Percentiles rank a stretch among this genome's conserved stretches.
These are phyloP conservation scores for Acomys russatus DNA, from an alignment of 2,797 vertebrate genomes.

Conservation along the genomic window DNA sequence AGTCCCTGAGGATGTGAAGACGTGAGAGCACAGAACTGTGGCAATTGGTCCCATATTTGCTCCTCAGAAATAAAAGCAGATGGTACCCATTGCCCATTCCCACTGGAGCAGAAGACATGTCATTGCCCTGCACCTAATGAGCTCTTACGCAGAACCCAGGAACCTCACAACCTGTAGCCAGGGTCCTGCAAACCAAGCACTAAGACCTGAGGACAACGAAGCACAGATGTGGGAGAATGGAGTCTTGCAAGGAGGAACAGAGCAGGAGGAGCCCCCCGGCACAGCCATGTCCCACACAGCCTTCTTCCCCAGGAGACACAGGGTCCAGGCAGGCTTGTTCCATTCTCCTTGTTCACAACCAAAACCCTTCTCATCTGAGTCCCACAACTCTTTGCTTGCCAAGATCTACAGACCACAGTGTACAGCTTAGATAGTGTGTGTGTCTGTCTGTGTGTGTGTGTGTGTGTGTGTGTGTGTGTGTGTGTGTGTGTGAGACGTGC, in stretches of 20 bases:
- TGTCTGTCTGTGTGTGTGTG: neutral
- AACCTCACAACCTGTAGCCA: neutral
- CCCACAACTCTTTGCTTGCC: too few species aligned
- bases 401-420: neutral
- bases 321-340: neutral
- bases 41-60: rapidly evolving
- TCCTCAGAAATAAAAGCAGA: neutral
- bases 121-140: rapidly evolving
- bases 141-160: neutral
- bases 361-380: neutral
- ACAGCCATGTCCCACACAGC: rapidly evolving
- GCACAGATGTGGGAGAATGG: rapidly evolving
- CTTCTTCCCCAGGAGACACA: neutral
- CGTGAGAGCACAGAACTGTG: rapidly evolving
- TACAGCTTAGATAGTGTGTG: too few species aligned
- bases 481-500: neutral
- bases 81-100: neutral
- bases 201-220: neutral
- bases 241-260: neutral
- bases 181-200: neutral
- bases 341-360: neutral
- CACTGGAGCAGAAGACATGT: rapidly evolving
- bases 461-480: neutral
- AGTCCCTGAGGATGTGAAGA: neutral
- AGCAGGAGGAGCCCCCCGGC: rapidly evolving